Evolutionary conservation across 35 echinoderm and acorn worm species (phyloP), one percentile per base, ranked within the genome.

Genomic region (Strongylocentrotus purpuratus): DNA sequence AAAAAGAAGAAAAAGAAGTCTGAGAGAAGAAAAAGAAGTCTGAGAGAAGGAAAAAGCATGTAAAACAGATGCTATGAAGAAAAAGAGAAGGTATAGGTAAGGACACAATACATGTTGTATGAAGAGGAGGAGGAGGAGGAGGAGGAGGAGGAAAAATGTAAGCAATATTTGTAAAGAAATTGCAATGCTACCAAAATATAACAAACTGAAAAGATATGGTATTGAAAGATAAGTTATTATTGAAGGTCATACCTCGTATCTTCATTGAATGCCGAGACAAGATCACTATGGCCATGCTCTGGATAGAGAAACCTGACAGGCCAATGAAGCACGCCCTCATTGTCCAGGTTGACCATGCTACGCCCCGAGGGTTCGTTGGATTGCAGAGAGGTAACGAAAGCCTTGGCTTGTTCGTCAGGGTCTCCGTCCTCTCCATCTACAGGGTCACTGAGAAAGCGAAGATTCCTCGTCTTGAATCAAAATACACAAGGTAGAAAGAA

Each of bases 261-360:
- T 97, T 99, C 98, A 88, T 97, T 93, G 92, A 99, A 99, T 47
- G 88, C 98, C 60, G 85, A 70, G 87, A 99, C 96, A 11, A 99
- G 25, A 87, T 99, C 98, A 89, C 97, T 97, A 28, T 97, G 96
- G 46, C 95, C 95, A 52, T 97, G 94, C 47, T 99, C 98, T 33
- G 98, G 98, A 85, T 99, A 99, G 32, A 99, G 95, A 58, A 99
- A 99, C 47, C 96, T 95, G 2, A 97, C 98, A n/a, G 98, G 98
- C 98, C 98, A 99, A 60, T 94, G 48, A 22, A 99, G 97, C 31
- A 61, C 50, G 28, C 96, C 98, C 25, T 88, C 55, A 13, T 97
- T 95, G 70, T 97, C 97, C 45, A 97, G 52, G 11, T 14, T 52
- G 32, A 99, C 96, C 25, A 61, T 33, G 10, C 87, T 46, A 35